These are phyloP conservation scores for Pyrocoelia pectoralis DNA, from an alignment of 2,888 invertebrate species.

Conservation along the genomic window DNA sequence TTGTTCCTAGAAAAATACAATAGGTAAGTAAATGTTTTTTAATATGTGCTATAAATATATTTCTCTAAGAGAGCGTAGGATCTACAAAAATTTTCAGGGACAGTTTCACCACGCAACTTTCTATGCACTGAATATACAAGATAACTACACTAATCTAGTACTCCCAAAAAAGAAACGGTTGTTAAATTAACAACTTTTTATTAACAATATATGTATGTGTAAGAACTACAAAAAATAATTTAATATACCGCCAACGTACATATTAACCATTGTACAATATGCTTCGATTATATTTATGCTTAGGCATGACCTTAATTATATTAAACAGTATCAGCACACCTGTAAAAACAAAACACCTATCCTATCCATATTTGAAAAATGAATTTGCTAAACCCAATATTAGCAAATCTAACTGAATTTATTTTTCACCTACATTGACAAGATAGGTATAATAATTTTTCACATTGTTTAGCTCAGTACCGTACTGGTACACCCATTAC, in stretches of 20 bases:
- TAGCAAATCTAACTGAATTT: too few species aligned
- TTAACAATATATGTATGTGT: neutral
- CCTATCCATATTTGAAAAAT: neutral
- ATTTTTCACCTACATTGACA: too few species aligned
- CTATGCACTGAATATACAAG: neutral
- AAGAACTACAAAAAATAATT: neutral
- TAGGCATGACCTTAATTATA: neutral
- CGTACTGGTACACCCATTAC: too few species aligned
- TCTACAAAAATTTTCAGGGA: conserved; percentile 11
- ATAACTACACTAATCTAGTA: neutral
- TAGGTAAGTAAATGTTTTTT: too few species aligned
- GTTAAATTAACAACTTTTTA: neutral
- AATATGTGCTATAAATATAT: too few species aligned
- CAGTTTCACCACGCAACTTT: conserved; percentile 6
- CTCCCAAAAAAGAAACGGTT: neutral
- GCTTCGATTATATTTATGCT: neutral
- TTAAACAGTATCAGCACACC: neutral
- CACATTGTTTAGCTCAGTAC: too few species aligned
- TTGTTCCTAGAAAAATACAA: conserved; percentile 63
- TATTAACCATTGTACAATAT: neutral
- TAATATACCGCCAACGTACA: neutral
- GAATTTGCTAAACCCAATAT: neutral
- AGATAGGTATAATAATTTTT: too few species aligned
- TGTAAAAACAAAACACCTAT: neutral
- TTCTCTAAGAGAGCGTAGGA: conserved; percentile 10